phyloP scores from a whole-genome alignment of 2,888 invertebrate species.

The Osmoderma eremita region DNA sequence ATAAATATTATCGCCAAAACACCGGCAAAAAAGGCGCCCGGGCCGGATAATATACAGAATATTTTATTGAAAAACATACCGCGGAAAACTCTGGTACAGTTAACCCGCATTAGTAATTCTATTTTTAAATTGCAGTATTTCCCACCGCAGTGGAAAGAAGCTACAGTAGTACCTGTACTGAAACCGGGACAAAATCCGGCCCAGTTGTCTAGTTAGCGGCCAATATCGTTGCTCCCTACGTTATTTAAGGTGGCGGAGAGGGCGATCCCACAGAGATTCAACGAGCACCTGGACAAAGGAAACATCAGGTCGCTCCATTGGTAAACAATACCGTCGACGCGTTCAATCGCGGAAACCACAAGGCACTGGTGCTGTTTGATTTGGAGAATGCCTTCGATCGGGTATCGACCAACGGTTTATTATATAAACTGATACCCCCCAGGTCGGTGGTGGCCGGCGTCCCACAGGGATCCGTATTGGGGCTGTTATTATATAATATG shows the following conservation, averaged over 20 bases:
- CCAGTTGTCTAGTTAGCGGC: slow-evolving; percentile 52
- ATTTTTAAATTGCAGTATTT: slow-evolving; percentile 47
- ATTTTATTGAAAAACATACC: slow-evolving; percentile 3
- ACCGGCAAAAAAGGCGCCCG: neutral
- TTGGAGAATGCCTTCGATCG: slow-evolving; percentile 55
- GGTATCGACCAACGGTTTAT: slow-evolving; percentile 55
- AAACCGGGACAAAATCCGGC: slow-evolving; percentile 47
- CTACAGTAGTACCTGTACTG: slow-evolving; percentile 46
- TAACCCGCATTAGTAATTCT: no score
- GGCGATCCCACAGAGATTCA: no score
- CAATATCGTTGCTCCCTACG: slow-evolving; percentile 44
- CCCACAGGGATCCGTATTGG: neutral
- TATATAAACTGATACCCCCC: slow-evolving; percentile 47
- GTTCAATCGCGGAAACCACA: slow-evolving; percentile 48
- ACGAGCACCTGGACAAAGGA: no score
- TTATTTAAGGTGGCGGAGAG: no score
- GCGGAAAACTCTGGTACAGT: neutral
- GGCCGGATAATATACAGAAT: slow-evolving; percentile 12
- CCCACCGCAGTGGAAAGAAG: slow-evolving; percentile 48
- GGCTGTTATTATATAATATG: no score
- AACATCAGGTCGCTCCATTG: slow-evolving; percentile 52
- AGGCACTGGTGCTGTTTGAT: slow-evolving; percentile 53
- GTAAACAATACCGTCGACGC: slow-evolving; percentile 47
- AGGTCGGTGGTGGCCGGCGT: neutral
- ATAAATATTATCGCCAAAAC: neutral